Percentiles rank a stretch among this genome's conserved stretches.
Conservation (phyloP, 2,797 vertebrate genomes). For the Liparis tanakae region DNA sequence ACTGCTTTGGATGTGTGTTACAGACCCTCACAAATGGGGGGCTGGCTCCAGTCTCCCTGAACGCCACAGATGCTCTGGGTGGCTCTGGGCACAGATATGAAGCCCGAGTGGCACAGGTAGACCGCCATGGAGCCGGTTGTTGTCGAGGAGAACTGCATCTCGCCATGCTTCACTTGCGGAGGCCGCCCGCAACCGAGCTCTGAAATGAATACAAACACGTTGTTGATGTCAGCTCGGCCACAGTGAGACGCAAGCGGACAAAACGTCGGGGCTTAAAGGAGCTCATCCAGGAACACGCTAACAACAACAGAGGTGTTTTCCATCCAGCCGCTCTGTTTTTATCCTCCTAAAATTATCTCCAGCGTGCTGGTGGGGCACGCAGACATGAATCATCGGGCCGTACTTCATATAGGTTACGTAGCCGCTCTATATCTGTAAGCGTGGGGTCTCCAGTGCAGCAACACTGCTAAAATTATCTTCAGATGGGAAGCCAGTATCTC, state of each 20-base stretch:
- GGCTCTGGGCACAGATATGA: conserved; percentile 81
- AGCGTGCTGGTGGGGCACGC: conserved; percentile 39
- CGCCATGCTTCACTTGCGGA: conserved; percentile 87
- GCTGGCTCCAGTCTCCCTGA: conserved; percentile 91
- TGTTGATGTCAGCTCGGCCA: conserved; percentile 34
- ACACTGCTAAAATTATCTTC: conserved; percentile 72
- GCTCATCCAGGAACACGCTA: conserved; percentile 37
- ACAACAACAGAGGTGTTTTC: conserved; percentile 61
- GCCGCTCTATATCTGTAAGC: conserved; percentile 61
- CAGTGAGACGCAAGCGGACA: conserved; percentile 52
- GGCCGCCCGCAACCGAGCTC: conserved; percentile 89
- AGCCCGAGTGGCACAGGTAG: conserved; percentile 88
- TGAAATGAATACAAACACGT: conserved; percentile 67
- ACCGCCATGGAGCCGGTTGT: conserved; percentile 85
- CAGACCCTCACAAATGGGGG: conserved; percentile 89
- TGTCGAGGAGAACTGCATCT: conserved; percentile 87
- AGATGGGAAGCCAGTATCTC: conserved; percentile 45
- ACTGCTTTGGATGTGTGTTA: conserved; percentile 24
- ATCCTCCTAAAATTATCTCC: conserved; percentile 61
- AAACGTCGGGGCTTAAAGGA: conserved; percentile 46
- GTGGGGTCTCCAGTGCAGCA: conserved; percentile 60
- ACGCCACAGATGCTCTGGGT: conserved; percentile 86
- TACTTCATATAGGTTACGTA: conserved; percentile 56
- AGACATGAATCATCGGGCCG: conserved; percentile 60
- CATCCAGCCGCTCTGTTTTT: conserved; percentile 45